Percentiles rank a stretch among this genome's conserved stretches.
Conservation (phyloP, 2,113 vertebrate species). For the Aspidoscelis tigris region DNA sequence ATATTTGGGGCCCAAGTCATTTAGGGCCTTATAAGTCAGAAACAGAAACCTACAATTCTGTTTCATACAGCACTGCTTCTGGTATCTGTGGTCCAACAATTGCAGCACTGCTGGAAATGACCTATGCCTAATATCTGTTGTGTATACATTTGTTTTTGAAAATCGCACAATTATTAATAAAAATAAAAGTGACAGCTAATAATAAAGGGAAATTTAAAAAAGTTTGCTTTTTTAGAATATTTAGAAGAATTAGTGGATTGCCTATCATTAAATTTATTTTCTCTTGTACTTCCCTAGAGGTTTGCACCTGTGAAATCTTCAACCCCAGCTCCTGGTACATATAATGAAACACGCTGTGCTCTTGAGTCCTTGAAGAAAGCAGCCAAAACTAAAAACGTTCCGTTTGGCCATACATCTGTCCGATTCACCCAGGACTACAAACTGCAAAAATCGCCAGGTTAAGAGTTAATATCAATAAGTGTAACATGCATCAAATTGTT, state of each 20-base stretch:
- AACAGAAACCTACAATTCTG: not conserved
- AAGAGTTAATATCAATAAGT: constrained; percentile 32
- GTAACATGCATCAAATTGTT: not conserved
- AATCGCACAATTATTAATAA: not conserved
- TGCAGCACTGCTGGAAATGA: not conserved
- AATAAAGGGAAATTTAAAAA: not conserved
- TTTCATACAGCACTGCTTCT: too few species aligned
- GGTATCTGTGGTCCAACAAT: not conserved
- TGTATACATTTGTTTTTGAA: not conserved
- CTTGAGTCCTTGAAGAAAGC: constrained; percentile 75
- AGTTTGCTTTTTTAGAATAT: not conserved
- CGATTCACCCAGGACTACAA: constrained; percentile 66
- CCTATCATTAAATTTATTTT: constrained; percentile 49
- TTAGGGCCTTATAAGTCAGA: too few species aligned
- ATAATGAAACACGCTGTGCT: constrained; percentile 76
- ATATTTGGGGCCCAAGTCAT: too few species aligned
- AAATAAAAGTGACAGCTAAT: not conserved
- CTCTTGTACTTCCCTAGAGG: constrained; percentile 68
- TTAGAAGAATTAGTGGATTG: not conserved
- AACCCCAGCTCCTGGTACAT: constrained; percentile 79
- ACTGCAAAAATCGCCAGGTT: constrained; percentile 73
- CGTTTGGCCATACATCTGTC: constrained; percentile 77
- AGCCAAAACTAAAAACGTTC: constrained; percentile 65
- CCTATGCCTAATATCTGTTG: not conserved
- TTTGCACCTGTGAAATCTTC: constrained; percentile 77